Percentiles rank a stretch among this genome's conserved stretches.
Evolutionary conservation across 2,113 vertebrate species (phyloP).

Genomic region (Zeus faber): DNA sequence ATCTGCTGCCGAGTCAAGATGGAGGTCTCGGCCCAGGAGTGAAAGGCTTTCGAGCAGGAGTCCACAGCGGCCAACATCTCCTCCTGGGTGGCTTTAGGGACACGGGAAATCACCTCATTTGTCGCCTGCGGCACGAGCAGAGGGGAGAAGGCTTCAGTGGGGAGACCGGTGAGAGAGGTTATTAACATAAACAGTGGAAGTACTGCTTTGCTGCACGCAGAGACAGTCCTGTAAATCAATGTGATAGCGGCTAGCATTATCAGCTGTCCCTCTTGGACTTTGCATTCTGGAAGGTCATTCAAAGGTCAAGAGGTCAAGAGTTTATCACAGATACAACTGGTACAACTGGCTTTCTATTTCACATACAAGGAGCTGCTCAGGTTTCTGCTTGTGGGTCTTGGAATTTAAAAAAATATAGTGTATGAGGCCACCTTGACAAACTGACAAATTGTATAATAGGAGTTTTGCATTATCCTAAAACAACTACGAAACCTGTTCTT

Average conservation of each 20-base stretch:
- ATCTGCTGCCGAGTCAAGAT: slow-evolving; percentile 90
- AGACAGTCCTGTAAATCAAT: not conserved
- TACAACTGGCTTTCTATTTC: too few species aligned
- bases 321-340: not conserved
- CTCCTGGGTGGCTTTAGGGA: slow-evolving; percentile 88
- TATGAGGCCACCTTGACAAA: too few species aligned
- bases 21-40: slow-evolving; percentile 89
- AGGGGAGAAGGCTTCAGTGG: not conserved
- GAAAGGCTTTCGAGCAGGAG: slow-evolving; percentile 85
- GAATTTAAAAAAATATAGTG: not conserved
- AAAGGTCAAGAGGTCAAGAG: slow-evolving; percentile 2
- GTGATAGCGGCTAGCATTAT: not conserved
- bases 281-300: not conserved
- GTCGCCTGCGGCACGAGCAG: slow-evolving; percentile 79
- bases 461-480: too few species aligned
- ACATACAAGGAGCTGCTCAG: too few species aligned
- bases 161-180: not conserved
- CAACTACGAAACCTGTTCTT: too few species aligned
- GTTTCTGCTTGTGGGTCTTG: too few species aligned
- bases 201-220: too few species aligned
- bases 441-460: not conserved
- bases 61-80: slow-evolving; percentile 90
- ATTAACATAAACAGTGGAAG: not conserved
- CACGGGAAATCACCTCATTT: slow-evolving; percentile 85
- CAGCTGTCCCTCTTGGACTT: not conserved